These are phyloP conservation scores for Sanderia malayensis DNA, from an alignment of 30 jellyfish, hydroid and myxozoan species.

Conservation along the genomic window DNA sequence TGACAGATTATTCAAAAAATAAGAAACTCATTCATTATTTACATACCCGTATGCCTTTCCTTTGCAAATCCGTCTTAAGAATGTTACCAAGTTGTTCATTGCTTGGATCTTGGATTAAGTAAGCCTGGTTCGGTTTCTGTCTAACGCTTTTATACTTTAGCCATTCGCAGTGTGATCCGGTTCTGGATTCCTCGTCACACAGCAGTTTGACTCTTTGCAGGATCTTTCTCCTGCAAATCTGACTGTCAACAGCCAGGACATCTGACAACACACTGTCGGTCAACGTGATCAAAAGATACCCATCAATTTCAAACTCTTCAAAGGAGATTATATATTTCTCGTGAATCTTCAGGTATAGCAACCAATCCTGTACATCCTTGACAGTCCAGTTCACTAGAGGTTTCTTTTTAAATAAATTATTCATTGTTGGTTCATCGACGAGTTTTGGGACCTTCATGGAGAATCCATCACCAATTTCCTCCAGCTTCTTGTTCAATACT, in stretches of 20 bases:
- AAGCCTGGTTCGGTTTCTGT: conserved; percentile 21
- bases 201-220: conserved; percentile 17
- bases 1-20: too few relatives aligned
- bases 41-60: conserved; percentile 53
- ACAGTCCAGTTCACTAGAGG: conserved; percentile 52
- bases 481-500: conserved; percentile 27
- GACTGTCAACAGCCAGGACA: conserved; percentile 62
- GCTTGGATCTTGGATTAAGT: conserved; percentile 53
- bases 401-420: conserved; percentile 4
- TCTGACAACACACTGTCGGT: conserved; percentile 29
- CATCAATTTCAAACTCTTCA: conserved; percentile 68
- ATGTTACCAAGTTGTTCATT: conserved; percentile 39
- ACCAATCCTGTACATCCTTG: conserved; percentile 56
- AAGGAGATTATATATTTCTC: conserved; percentile 45
- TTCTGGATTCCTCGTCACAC: conserved; percentile 29
- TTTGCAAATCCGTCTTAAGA: conserved; percentile 26
- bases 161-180: conserved; percentile 41
- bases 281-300: conserved; percentile 30
- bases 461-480: conserved; percentile 28
- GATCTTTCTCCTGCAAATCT: conserved; percentile 48
- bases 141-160: conserved; percentile 12
- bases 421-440: not conserved
- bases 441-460: conserved; percentile 29
- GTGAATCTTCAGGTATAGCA: conserved; percentile 31
- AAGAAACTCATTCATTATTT: too few relatives aligned